Evolutionary conservation across 1,140 invertebrate genomes (phyloP).

Genomic region (Tetranychus cinnabarinus): DNA sequence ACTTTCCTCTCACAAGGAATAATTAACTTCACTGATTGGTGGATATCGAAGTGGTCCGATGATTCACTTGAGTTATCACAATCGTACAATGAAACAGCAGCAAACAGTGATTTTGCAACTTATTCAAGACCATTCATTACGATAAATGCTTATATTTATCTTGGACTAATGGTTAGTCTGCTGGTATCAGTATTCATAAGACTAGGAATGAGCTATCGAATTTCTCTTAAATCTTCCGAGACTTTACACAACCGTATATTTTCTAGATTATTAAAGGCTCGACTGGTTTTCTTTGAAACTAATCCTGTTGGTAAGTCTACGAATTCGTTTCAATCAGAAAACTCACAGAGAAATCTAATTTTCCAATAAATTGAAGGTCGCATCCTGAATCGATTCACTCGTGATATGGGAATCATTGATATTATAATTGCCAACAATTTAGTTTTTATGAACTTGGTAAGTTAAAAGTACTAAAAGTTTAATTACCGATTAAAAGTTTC

Average conservation of each 20-base stretch:
- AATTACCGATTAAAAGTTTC: too few relatives aligned
- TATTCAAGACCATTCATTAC: too few relatives aligned
- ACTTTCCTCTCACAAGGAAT: slow-evolving; percentile 10
- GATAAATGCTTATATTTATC: too few relatives aligned
- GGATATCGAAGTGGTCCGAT: too few relatives aligned
- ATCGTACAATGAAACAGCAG: too few relatives aligned
- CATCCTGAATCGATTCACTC: slow-evolving; percentile 9
- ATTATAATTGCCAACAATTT: slow-evolving; percentile 18
- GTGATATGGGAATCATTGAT: slow-evolving; percentile 6
- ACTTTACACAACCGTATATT: slow-evolving; percentile 63
- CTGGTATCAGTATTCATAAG: too few relatives aligned
- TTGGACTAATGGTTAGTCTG: too few relatives aligned
- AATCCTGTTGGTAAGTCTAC: slow-evolving; percentile 35
- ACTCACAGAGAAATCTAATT: background rate
- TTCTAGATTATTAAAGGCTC: slow-evolving; percentile 43
- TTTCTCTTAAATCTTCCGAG: slow-evolving; percentile 31
- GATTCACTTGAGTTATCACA: too few relatives aligned
- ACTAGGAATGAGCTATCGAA: slow-evolving; percentile 33
- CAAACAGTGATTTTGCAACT: too few relatives aligned
- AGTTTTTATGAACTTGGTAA: slow-evolving; percentile 29
- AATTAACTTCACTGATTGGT: background rate
- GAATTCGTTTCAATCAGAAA: background rate
- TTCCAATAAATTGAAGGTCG: background rate
- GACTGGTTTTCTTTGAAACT: slow-evolving; percentile 65
- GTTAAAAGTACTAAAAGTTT: background rate